Percentiles rank a stretch among this genome's conserved stretches.
These are phyloP conservation scores for Dendrolimus pini DNA, from an alignment of 2,888 invertebrate genomes.

Conservation along the genomic window DNA sequence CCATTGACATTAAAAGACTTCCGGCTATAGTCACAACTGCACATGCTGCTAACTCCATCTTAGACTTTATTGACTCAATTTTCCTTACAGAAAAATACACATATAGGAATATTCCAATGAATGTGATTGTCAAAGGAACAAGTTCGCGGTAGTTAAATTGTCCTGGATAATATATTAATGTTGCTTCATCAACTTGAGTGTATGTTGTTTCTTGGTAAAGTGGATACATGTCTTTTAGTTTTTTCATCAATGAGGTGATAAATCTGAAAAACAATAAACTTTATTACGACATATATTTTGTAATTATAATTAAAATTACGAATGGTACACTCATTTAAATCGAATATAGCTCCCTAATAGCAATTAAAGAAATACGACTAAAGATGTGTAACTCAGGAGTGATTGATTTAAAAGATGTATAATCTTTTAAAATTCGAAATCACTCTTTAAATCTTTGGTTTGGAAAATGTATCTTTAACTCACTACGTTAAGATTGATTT, in stretches of 20 bases:
- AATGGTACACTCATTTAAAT: not conserved
- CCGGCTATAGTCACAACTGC: constrained; percentile 91
- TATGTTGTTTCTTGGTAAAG: constrained; percentile 78
- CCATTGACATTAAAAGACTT: constrained; percentile 94
- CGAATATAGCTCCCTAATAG: too few species aligned
- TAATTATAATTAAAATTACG: constrained; percentile 2
- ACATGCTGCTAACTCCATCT: constrained; percentile 90
- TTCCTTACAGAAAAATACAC: constrained; percentile 97
- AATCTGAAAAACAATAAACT: constrained; percentile 79
- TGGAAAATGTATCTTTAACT: too few species aligned
- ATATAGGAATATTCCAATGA: constrained; percentile 91
- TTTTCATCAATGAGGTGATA: constrained; percentile 82
- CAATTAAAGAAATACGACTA: too few species aligned
- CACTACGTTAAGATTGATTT: too few species aligned
- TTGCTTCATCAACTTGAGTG: constrained; percentile 55
- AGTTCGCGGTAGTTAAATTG: constrained; percentile 91
- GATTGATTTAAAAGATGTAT: too few species aligned
- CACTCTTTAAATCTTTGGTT: too few species aligned
- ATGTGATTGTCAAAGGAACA: constrained; percentile 89
- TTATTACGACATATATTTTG: constrained; percentile 85
- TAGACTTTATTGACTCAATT: constrained; percentile 94
- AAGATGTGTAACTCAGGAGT: too few species aligned
- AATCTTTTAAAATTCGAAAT: too few species aligned
- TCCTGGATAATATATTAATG: constrained; percentile 90
- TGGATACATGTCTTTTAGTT: constrained; percentile 83